phyloP scores from a whole-genome alignment of 2,888 invertebrate species.

The Trichogramma dendrolimi region DNA sequence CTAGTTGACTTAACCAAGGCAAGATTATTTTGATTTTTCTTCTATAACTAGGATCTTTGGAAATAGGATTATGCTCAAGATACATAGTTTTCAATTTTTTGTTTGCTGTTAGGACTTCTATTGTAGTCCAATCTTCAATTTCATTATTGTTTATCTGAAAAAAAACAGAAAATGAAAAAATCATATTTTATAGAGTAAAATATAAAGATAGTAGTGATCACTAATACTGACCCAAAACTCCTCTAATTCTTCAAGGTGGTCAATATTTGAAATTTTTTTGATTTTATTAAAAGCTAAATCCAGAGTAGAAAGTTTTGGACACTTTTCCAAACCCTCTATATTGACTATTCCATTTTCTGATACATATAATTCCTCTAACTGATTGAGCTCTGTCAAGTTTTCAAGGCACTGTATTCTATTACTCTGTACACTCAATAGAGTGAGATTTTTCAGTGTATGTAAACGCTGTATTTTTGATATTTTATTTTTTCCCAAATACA shows the following conservation, averaged over 20 bases:
- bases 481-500: slow-evolving; percentile 94
- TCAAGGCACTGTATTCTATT: slow-evolving; percentile 87
- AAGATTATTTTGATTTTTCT: slow-evolving; percentile 84
- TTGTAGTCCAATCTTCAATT: slow-evolving; percentile 77
- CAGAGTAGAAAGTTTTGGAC: slow-evolving; percentile 72
- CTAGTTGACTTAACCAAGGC: slow-evolving; percentile 86
- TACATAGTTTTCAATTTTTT: slow-evolving; percentile 79
- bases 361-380: slow-evolving; percentile 82
- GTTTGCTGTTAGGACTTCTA: slow-evolving; percentile 69
- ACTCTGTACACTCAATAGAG: slow-evolving; percentile 82
- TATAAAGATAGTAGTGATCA: slow-evolving; percentile 12
- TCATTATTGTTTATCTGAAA: slow-evolving; percentile 85
- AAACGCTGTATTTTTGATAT: slow-evolving; percentile 82
- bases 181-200: slow-evolving; percentile 9
- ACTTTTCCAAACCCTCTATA: slow-evolving; percentile 73
- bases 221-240: slow-evolving; percentile 84
- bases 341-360: slow-evolving; percentile 85
- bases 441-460: slow-evolving; percentile 66
- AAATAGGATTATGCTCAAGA: slow-evolving; percentile 87
- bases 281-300: slow-evolving; percentile 89
- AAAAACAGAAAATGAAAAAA: slow-evolving; percentile 12
- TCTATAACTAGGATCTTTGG: slow-evolving; percentile 79
- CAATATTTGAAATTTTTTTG: slow-evolving; percentile 71
- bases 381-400: slow-evolving; percentile 69
- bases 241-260: slow-evolving; percentile 72